Base-by-base conservation (phyloP, 2,888 invertebrate species). In the Conops quadrifasciatus region DNA sequence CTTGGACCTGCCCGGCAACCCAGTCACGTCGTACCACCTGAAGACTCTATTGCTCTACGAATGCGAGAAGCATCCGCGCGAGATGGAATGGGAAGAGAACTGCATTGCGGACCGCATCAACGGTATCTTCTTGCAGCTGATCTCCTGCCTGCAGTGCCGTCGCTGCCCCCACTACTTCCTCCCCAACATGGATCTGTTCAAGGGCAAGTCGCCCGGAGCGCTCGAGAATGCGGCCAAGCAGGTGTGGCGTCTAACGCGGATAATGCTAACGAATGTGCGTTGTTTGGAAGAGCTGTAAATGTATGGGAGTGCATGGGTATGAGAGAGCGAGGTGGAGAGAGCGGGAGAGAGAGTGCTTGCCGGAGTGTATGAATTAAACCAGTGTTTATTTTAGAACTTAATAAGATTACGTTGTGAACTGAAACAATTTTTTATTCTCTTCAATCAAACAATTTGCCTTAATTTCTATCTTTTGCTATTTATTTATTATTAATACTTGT, bases 101-200 rank as follows among this genome's bases (percentile, higher is more conserved):
- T 94, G 94, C 76, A 90, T 97, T 76, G 96, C 95, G 0, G 97
- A 97, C 87, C 89, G 96, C 67, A 94, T 96, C 81, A 96, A 96
- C 86, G 97, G 97, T 3, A 96, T 98, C 75, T 93, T 97, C 78
- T 89, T 98, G 75, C 97, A 97, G 87, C 87, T 98, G 82, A 97
- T 98, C 80, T 96, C 96, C 36, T 97, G 97, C 83, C 89, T 97
- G 77, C 97, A 98, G 87, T 97, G 97, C 85, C 91, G 96, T 68
- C 89, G 96, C 72, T 98, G 97, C 86, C 96, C 97, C 49, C 97
- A 98, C 87, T 97, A 97, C 85, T 97, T 97, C 88, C 89, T 97
- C 77, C 97, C 97, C 30, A 94, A 94, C 82, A 90, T 97, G 84
- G 97, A 97, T 87, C 88, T 98, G 73, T 95, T 98, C 87, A 94